Evolutionary conservation across 2,888 invertebrate genomes (phyloP).

Genomic region (Cerastoderma edule): DNA sequence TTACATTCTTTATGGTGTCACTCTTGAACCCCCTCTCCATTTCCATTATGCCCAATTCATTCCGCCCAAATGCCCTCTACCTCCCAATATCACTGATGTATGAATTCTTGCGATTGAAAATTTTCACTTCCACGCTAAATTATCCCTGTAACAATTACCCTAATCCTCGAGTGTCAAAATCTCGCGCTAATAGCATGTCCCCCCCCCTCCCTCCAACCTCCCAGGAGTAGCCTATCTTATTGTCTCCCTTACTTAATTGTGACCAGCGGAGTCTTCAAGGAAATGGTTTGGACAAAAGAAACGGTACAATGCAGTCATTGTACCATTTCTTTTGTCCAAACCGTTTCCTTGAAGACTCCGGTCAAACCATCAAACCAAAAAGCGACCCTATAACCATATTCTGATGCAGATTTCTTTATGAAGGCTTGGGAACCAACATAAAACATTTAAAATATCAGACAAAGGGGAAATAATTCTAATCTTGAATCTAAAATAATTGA

Average conservation of each 20-base stretch:
- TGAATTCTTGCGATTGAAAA: constrained; percentile 51
- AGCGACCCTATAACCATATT: no score
- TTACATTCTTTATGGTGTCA: constrained; percentile 52
- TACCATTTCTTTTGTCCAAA: constrained; percentile 19
- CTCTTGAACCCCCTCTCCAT: constrained; percentile 45
- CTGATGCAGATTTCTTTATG: no score
- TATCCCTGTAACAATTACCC: constrained; percentile 55
- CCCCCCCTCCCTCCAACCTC: no score
- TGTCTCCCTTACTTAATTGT: constrained; percentile 45
- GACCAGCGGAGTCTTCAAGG: constrained; percentile 8
- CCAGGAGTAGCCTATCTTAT: constrained; percentile 30
- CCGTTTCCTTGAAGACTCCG: constrained; percentile 12
- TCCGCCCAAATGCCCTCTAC: constrained; percentile 38
- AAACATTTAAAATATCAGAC: no score
- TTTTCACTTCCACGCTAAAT: constrained; percentile 50
- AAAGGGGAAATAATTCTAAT: no score
- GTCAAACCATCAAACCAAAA: no score
- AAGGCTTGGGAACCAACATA: no score
- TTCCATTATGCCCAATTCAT: constrained; percentile 44
- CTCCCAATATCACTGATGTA: constrained; percentile 36
- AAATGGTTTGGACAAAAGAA: constrained; percentile 21
- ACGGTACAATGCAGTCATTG: no score
- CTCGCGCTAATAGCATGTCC: constrained; percentile 40
- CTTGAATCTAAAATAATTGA: no score
- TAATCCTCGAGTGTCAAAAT: constrained; percentile 59